Evolutionary conservation across 2,113 vertebrate genomes (phyloP).

Genomic region (Eclectus roratus): DNA sequence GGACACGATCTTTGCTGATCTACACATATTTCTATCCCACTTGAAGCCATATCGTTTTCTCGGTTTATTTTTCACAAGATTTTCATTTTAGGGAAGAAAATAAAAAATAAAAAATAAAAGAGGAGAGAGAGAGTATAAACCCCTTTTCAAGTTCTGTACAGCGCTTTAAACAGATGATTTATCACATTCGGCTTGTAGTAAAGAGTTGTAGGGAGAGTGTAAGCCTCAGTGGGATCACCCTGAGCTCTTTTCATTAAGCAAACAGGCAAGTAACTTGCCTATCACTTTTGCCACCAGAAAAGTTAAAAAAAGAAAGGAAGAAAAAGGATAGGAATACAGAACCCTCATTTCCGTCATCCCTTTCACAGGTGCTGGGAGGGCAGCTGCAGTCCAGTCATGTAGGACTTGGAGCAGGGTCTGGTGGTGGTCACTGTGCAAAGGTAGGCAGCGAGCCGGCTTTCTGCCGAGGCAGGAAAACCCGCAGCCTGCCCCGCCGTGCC

Average conservation of each 20-base stretch:
- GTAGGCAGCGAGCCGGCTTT: not conserved
- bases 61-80: not conserved
- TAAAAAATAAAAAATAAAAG: not conserved
- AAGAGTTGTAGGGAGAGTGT: not conserved
- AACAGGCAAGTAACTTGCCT: not conserved
- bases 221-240: not conserved
- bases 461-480: not conserved
- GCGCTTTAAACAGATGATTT: not conserved
- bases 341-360: not conserved
- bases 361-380: not conserved
- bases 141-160: not conserved
- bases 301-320: no score
- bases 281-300: not conserved
- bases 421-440: not conserved
- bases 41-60: not conserved
- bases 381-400: not conserved
- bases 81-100: rapidly evolving
- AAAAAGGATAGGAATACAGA: not conserved
- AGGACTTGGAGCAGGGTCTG: not conserved
- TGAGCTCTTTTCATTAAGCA: not conserved
- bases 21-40: not conserved
- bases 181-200: not conserved
- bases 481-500: not conserved
- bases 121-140: not conserved
- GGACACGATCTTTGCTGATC: constrained; percentile 2